A percentile compares a stretch with the other conserved stretches of the same genome.
phyloP scores from a whole-genome alignment of 2,888 invertebrate species.

The Tenthredo amoena region DNA sequence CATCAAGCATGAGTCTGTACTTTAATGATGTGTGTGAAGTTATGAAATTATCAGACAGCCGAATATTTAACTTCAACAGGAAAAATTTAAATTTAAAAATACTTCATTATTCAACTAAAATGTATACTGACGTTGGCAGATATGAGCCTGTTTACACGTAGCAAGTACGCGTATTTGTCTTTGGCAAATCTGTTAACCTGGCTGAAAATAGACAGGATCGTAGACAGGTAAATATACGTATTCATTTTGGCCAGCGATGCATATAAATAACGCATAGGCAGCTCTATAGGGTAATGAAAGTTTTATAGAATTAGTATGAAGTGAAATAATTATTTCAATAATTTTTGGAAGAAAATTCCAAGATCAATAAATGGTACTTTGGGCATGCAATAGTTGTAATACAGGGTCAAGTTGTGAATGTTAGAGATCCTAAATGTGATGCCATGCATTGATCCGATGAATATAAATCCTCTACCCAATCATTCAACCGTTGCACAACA shows the following conservation, averaged over 20 bases:
- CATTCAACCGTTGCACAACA: slow-evolving; percentile 42
- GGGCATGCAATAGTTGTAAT: neutral
- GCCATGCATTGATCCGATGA: slow-evolving; percentile 8
- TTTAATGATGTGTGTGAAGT: neutral
- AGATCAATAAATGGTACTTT: neutral
- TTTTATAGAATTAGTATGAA: neutral
- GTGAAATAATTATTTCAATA: neutral
- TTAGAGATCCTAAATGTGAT: neutral
- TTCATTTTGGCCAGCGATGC: neutral
- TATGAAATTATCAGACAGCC: neutral
- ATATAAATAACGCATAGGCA: neutral
- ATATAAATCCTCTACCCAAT: slow-evolving; percentile 12
- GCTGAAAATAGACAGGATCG: neutral
- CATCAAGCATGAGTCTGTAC: neutral
- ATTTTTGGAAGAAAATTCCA: neutral
- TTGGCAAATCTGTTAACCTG: slow-evolving; percentile 21
- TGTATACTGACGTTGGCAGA: neutral
- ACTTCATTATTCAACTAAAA: neutral
- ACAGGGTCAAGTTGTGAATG: neutral
- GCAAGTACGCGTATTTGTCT: neutral
- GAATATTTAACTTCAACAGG: neutral
- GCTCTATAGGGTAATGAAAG: neutral
- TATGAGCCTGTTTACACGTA: neutral
- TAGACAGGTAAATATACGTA: neutral
- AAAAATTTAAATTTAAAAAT: neutral